phyloP scores from a whole-genome alignment of 2,113 vertebrate genomes.

The Rhipidura dahli region DNA sequence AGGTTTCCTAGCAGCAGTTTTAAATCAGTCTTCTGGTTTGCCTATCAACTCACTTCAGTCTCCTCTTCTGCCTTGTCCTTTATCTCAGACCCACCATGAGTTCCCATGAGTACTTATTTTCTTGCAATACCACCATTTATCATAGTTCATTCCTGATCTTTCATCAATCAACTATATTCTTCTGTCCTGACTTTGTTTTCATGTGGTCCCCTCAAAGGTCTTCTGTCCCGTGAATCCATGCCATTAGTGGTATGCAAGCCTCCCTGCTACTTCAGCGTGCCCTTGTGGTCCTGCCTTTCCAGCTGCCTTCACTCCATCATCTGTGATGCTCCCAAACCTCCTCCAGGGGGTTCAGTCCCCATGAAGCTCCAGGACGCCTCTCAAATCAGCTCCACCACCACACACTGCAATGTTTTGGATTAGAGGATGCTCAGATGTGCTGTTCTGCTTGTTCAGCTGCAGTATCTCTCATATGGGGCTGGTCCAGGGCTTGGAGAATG shows the following conservation, averaged over 20 bases:
- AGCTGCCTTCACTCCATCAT: not conserved
- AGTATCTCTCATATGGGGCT: not conserved
- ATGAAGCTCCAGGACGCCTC: not conserved
- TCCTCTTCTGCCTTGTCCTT: not conserved
- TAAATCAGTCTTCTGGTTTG: not conserved
- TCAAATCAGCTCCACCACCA: not conserved
- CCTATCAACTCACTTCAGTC: not conserved
- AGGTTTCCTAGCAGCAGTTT: not conserved
- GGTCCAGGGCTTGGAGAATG: not conserved
- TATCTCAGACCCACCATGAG: not conserved
- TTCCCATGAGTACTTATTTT: not conserved
- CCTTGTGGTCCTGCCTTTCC: not conserved
- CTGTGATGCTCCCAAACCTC: not conserved
- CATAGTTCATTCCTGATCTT: not conserved
- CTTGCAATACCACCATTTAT: not conserved
- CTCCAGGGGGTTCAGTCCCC: too few species aligned
- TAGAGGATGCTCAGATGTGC: not conserved
- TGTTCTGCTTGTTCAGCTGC: not conserved
- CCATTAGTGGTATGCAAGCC: rapidly evolving
- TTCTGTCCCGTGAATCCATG: not conserved
- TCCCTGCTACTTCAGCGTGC: not conserved
- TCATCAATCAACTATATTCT: not conserved
- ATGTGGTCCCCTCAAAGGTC: not conserved
- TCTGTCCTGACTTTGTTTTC: not conserved
- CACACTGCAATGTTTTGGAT: not conserved